Percentiles rank a stretch among this genome's conserved stretches.
Evolutionary conservation across 2,113 vertebrate species (phyloP).

Genomic region (Alligator sinensis): DNA sequence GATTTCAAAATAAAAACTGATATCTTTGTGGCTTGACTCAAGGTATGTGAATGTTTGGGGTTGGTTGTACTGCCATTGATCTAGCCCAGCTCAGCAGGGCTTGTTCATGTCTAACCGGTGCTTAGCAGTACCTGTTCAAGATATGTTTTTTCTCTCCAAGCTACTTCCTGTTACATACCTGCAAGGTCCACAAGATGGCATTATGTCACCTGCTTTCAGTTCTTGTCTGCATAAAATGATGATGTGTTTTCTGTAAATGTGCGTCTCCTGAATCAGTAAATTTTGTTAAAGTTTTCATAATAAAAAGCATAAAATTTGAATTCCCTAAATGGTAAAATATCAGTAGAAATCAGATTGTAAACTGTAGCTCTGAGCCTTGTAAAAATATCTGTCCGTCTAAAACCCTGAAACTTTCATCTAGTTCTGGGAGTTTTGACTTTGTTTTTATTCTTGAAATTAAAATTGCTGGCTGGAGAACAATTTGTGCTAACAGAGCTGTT

Average conservation of each 20-base stretch:
- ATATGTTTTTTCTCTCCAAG: accelerated
- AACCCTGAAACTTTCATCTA: not conserved
- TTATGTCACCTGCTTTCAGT: not conserved
- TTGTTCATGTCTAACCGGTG: accelerated
- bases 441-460: not conserved
- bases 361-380: not conserved
- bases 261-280: not conserved
- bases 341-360: no score
- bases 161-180: not conserved
- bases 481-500: slow-evolving; percentile 21
- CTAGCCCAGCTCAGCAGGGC: not conserved
- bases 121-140: accelerated
- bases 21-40: not conserved
- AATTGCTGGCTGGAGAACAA: slow-evolving; percentile 24
- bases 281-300: not conserved
- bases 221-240: not conserved
- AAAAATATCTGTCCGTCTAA: not conserved
- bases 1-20: not conserved
- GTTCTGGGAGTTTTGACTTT: not conserved
- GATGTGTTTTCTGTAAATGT: not conserved
- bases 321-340: no score
- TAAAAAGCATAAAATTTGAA: no score
- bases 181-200: not conserved
- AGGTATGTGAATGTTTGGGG: not conserved
- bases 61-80: not conserved